Base-by-base conservation (phyloP, 2,113 vertebrate species). In the Pterophyllum scalare region DNA sequence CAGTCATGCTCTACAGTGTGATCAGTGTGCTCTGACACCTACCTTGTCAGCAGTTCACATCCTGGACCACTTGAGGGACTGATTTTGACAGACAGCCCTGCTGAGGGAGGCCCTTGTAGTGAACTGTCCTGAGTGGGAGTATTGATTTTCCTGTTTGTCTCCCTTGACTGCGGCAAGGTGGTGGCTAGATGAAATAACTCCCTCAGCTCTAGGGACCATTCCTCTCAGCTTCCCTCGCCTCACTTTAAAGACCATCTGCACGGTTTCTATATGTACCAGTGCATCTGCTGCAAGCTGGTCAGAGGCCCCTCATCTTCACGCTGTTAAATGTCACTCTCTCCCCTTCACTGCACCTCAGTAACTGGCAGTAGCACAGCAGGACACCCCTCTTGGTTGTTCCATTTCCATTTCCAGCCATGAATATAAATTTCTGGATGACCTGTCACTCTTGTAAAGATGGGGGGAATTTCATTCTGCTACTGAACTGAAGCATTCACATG, bases 131-230 rank as follows among this genome's bases (percentile, higher is more conserved):
- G 88, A 94, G 91, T 88, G 80, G 85, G 92, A 88, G 85, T 93
- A 96, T 96, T 91, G 93, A 96, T 95, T 94, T 94, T 94, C 62
- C 82, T 89, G 88, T 91, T 89, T 90, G 90, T 89, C 92, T 93
- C 91, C 86, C 72, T 74, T 80, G 92, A 89, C 87, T 92, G 87
- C 75, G 76, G 80, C 67, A 81, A 84, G 80, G 88, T 84, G 79
- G 80, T 80, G 77, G 84, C 84, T 75, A 20, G 75, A 81, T 88
- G 87, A 92, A 94, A 92, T 85, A 87, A 89, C 89, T 92, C 89
- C 89, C 87, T 88, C 59, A 33, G 82, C 83, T 84, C 77, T 38
- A 46, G 72, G 72, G 80, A 79, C 82, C 64, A 77, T 79, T 83
- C 57, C 75, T 85, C 79, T 67, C 78, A 22, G 40, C 77, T 79